These are phyloP conservation scores for Lethrus apterus DNA, from an alignment of 1,140 invertebrate genomes.

Conservation along the genomic window DNA sequence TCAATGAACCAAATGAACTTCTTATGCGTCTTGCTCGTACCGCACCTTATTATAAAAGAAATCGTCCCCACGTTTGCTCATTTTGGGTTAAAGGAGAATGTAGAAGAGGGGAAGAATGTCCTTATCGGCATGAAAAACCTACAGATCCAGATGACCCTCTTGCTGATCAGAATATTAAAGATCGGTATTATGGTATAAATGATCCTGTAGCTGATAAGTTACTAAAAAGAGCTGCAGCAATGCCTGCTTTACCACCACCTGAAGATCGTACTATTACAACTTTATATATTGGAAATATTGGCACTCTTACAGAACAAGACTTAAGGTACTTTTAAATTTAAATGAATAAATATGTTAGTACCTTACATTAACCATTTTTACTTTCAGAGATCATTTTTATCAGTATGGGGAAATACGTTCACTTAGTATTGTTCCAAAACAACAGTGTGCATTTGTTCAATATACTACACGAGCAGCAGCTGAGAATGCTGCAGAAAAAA, in stretches of 20 bases:
- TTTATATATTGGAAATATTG: constrained; percentile 90
- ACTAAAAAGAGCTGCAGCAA: constrained; percentile 82
- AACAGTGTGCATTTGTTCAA: constrained; percentile 97
- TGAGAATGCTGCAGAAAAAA: constrained; percentile 90
- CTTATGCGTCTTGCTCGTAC: constrained; percentile 91
- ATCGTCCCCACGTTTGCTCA: constrained; percentile 97
- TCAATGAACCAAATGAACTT: constrained; percentile 78
- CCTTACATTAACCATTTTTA: constrained; percentile 19
- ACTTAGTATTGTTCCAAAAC: constrained; percentile 83
- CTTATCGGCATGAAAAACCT: constrained; percentile 97
- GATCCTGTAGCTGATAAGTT: constrained; percentile 99
- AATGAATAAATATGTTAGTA: constrained; percentile 7
- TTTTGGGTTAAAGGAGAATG: constrained; percentile 99
- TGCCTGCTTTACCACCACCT: constrained; percentile 91
- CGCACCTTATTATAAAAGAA: constrained; percentile 97
- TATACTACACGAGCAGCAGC: constrained; percentile 85
- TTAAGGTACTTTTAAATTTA: constrained; percentile 65
- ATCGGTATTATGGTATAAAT: constrained; percentile 96
- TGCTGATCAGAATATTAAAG: constrained; percentile 98
- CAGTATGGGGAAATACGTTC: constrained; percentile 98
- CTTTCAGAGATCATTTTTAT: constrained; percentile 82
- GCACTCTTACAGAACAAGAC: constrained; percentile 87
- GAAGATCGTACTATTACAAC: constrained; percentile 96
- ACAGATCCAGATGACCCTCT: constrained; percentile 99
- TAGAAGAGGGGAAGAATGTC: constrained; percentile 97